Conservation (phyloP, 2,113 vertebrate species). For the Perccottus glenii region DNA sequence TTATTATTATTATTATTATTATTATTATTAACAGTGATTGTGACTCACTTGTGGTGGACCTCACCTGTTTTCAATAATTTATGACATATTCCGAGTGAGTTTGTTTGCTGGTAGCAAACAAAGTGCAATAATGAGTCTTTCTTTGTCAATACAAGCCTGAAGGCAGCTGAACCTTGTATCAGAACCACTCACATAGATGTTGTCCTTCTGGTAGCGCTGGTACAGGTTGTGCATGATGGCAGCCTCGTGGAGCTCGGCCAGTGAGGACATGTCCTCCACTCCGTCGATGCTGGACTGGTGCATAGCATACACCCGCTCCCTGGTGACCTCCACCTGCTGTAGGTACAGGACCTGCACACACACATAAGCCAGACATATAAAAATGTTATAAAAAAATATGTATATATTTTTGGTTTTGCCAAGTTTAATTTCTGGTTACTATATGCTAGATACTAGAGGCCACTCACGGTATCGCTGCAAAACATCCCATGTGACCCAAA, state of each 20-base stretch:
- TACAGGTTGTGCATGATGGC: conserved; percentile 91
- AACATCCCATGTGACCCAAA: no score
- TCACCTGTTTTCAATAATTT: no score
- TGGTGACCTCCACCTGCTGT: conserved; percentile 78
- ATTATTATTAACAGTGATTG: no score
- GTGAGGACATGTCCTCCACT: conserved; percentile 90
- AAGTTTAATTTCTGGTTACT: no score
- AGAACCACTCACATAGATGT: conserved; percentile 84
- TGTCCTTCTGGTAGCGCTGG: conserved; percentile 86
- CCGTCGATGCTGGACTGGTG: conserved; percentile 86
- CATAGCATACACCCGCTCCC: conserved; percentile 86
- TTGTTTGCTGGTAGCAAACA: no score
- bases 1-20: no score
- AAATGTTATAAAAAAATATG: no score
- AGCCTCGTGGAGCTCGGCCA: conserved; percentile 89
- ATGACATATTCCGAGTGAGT: no score
- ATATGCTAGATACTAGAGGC: no score
- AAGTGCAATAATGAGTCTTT: not conserved
- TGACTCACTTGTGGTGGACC: no score
- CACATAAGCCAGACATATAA: not conserved
- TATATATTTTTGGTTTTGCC: no score
- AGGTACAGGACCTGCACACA: conserved; percentile 80
- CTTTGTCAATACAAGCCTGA: not conserved
- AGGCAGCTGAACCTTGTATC: not conserved
- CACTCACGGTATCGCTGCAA: no score